Conservation (phyloP, 2,113 vertebrate species). For the Zapornia atra region DNA sequence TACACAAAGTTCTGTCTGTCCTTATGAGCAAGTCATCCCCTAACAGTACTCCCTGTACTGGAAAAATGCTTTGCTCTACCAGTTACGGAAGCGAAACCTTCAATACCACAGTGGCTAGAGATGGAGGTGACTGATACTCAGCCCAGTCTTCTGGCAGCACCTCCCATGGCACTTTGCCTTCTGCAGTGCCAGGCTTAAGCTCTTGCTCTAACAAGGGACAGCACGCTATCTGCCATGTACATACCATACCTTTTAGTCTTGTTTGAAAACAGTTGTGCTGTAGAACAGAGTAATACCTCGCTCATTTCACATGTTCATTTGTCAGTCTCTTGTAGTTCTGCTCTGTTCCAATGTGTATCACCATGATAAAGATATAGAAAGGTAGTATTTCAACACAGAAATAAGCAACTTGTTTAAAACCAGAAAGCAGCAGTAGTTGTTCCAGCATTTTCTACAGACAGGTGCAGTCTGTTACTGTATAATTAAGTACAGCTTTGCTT, state of each 20-base stretch:
- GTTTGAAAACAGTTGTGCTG: accelerated
- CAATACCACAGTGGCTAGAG: background rate
- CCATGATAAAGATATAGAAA: background rate
- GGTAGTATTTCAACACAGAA: background rate
- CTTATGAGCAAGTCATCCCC: background rate
- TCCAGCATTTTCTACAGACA: background rate
- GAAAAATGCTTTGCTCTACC: background rate
- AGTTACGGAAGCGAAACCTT: background rate
- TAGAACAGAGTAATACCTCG: background rate
- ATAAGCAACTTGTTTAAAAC: background rate
- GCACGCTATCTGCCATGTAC: background rate
- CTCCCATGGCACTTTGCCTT: background rate
- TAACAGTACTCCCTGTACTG: background rate
- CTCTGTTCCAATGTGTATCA: background rate
- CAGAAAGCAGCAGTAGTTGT: conserved; percentile 39
- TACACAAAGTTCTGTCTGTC: background rate
- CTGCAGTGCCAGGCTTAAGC: background rate
- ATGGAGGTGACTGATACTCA: background rate
- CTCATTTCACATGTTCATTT: background rate
- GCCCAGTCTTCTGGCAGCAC: background rate
- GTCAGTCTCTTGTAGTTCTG: background rate
- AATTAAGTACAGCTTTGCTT: background rate
- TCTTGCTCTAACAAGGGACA: background rate
- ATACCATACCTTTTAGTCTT: background rate
- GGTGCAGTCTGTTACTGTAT: background rate